Evolutionary conservation across 2,888 invertebrate genomes (phyloP).

Genomic region (Acanthosepion lycidas): DNA sequence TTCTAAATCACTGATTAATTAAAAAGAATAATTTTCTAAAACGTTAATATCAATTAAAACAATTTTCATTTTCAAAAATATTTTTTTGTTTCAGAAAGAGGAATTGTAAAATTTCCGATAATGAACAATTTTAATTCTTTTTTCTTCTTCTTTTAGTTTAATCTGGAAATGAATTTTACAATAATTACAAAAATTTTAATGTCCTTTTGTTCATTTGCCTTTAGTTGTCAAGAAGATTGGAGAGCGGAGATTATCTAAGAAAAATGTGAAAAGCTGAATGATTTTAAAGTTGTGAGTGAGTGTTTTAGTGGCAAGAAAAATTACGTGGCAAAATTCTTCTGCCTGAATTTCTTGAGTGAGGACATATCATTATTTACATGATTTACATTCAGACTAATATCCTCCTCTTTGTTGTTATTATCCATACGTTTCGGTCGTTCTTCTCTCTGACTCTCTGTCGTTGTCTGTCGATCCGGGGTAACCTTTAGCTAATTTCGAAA

Average conservation of each 20-base stretch:
- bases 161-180: background rate
- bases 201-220: background rate
- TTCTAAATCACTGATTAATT: slow-evolving; percentile 4
- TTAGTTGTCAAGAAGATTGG: slow-evolving; percentile 16
- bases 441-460: too few relatives aligned
- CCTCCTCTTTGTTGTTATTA: too few relatives aligned
- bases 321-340: background rate
- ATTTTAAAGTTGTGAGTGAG: background rate
- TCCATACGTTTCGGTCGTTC: too few relatives aligned
- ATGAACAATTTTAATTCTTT: background rate
- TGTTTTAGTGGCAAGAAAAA: background rate
- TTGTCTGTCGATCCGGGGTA: too few relatives aligned
- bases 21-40: background rate
- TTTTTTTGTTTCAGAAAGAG: background rate
- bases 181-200: background rate
- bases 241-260: background rate
- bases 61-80: background rate
- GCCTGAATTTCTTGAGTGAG: too few relatives aligned
- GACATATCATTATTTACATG: too few relatives aligned
- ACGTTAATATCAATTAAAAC: slow-evolving; percentile 6
- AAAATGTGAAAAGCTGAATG: background rate
- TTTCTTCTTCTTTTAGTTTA: background rate
- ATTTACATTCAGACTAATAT: too few relatives aligned
- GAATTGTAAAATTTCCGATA: slow-evolving; percentile 22
- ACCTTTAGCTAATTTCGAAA: too few relatives aligned